Base-by-base conservation (phyloP, 2,888 invertebrate species). In the Helicoverpa assulta region DNA sequence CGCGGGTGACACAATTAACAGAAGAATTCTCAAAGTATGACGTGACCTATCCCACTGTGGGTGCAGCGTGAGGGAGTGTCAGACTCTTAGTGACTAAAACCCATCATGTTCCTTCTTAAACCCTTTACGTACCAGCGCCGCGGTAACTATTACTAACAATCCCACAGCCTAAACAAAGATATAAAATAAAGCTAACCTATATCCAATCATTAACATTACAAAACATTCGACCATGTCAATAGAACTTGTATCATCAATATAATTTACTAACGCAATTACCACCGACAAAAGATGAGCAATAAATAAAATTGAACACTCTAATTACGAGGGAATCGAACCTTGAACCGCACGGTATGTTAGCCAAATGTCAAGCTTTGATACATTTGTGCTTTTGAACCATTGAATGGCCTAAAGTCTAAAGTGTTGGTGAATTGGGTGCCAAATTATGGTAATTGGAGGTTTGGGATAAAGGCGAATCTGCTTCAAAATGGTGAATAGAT, bases 261-360 rank as follows among this genome's bases (percentile, higher is more conserved):
- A 73, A 73, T 57, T 67, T 50, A 69, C 63, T 26, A 14, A 10
- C 33, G 26, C 74, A 67, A 81, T 81, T 82, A 73, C 63, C 51
- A 47, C 43, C 51, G 47, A 76, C 76, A 76, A 68, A 71, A 74
- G 81, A 82, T 70, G 53, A 63, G 64, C 66, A 58, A 81, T 81
- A 82, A 81, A 80, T 76, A 78, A 83, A 78, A 75, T 69, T 63
- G 74, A 73, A 70, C 83, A 83, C 76, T 80, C 81, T 83, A 75
- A 76, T 80, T 74, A 82, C 66, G 72, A 29, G 18, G 26, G 67
- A 63, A 57, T 52, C 57, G 69, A 76, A 82, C 86, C 85, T 86
- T 85, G 85, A 83, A 76, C 86, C 53, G 58, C 12, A 40, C 55
- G 66, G 74, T 74, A 79, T 79, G 82, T 59, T 53, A 57, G 43